phyloP scores from a whole-genome alignment of 2,888 invertebrate genomes.

The Embidobia sp. region DNA sequence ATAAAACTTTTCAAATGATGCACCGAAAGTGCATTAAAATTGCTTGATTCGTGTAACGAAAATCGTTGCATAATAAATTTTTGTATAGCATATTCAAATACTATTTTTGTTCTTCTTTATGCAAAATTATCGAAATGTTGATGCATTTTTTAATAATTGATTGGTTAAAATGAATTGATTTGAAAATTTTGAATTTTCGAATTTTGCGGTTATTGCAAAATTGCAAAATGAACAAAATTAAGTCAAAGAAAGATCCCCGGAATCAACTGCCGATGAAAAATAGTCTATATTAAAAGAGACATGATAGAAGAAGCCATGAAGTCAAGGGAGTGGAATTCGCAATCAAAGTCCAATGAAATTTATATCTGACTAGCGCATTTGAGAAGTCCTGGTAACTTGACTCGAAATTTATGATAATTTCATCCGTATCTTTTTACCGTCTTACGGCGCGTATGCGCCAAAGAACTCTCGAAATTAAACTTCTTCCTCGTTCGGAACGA shows the following conservation, averaged over 20 bases:
- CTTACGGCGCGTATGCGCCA: slow-evolving; percentile 61
- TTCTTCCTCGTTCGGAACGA: slow-evolving; percentile 48
- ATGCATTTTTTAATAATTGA: too few relatives aligned
- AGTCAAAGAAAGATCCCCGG: slow-evolving; percentile 23
- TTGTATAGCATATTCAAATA: too few relatives aligned
- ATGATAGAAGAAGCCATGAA: slow-evolving; percentile 35
- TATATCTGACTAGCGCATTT: slow-evolving; percentile 67
- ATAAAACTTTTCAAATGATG: too few relatives aligned
- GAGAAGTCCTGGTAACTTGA: slow-evolving; percentile 66
- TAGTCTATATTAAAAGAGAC: slow-evolving; percentile 51
- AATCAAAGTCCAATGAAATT: slow-evolving; percentile 74
- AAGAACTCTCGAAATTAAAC: slow-evolving; percentile 68
- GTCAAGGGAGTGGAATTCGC: slow-evolving; percentile 65
- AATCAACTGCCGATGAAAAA: slow-evolving; percentile 55
- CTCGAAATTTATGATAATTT: slow-evolving; percentile 72
- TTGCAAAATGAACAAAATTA: slow-evolving; percentile 16
- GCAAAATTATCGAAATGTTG: too few relatives aligned
- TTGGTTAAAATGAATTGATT: too few relatives aligned
- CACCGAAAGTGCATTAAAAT: too few relatives aligned
- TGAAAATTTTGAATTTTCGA: too few relatives aligned
- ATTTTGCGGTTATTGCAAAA: not conserved
- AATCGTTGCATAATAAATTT: too few relatives aligned
- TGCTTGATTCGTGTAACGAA: too few relatives aligned
- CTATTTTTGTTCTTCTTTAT: too few relatives aligned
- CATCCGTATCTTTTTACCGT: slow-evolving; percentile 62